Percentiles rank a stretch among this genome's conserved stretches.
Conservation (phyloP, 2,113 vertebrate genomes). For the Puffinus mauretanicus region DNA sequence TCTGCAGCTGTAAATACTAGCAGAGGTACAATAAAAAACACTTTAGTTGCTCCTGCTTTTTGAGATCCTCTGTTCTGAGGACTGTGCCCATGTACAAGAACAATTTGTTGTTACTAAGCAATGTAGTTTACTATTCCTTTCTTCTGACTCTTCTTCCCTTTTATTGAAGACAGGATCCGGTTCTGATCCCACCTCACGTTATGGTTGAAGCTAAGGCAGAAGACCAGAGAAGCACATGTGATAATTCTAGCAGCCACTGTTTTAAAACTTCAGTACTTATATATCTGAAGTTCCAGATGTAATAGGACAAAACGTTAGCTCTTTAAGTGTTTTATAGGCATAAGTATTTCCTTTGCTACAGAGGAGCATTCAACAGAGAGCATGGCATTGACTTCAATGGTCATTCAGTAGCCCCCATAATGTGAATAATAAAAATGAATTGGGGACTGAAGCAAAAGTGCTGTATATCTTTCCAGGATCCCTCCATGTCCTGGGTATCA, state of each 20-base stretch:
- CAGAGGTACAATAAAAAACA: background rate
- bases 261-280: background rate
- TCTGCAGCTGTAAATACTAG: background rate
- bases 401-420: background rate
- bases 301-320: background rate
- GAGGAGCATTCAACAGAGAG: background rate
- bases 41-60: background rate
- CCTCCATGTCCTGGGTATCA: background rate
- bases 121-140: background rate
- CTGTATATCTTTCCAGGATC: background rate
- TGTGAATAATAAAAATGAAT: background rate
- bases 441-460: background rate
- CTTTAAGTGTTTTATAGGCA: background rate
- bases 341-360: background rate
- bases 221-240: background rate
- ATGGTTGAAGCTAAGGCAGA: background rate
- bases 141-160: background rate
- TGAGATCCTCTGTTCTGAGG: background rate
- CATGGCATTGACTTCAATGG: background rate
- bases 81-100: background rate
- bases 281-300: background rate
- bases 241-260: background rate
- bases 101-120: background rate
- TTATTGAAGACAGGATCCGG: background rate
- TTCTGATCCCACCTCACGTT: background rate